phyloP scores from a whole-genome alignment of 2,797 vertebrate genomes.

The Naso thynnoides region DNA sequence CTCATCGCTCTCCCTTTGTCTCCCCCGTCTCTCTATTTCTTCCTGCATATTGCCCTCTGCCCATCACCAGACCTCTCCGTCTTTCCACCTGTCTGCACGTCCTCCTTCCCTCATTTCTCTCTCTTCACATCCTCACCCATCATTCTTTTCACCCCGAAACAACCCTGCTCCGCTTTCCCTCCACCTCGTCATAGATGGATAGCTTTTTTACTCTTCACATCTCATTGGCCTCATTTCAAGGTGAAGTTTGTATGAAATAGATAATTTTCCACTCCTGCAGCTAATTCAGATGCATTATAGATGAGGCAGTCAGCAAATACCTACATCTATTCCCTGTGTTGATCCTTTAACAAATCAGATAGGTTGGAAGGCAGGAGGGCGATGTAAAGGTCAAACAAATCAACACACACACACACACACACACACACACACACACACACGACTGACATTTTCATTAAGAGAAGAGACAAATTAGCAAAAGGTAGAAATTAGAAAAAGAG shows the following conservation, averaged over 20 bases:
- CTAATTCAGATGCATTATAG: conserved; percentile 49
- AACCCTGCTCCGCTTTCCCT: conserved; percentile 46
- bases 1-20: conserved; percentile 53
- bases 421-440: conserved; percentile 7
- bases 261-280: conserved; percentile 46
- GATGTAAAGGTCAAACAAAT: conserved; percentile 61
- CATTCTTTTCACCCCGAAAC: conserved; percentile 64
- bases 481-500: conserved; percentile 14
- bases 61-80: conserved; percentile 66
- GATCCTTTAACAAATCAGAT: conserved; percentile 39
- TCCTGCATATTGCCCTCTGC: conserved; percentile 55
- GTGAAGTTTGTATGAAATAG: conserved; percentile 52
- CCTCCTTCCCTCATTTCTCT: conserved; percentile 66
- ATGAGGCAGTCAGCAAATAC: conserved; percentile 35
- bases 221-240: conserved; percentile 55
- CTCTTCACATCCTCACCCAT: conserved; percentile 66
- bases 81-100: conserved; percentile 64
- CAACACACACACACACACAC: background rate
- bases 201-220: conserved; percentile 20
- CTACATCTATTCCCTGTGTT: conserved; percentile 24
- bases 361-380: conserved; percentile 17
- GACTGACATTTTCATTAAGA: conserved; percentile 42
- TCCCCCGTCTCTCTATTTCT: conserved; percentile 46
- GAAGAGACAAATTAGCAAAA: conserved; percentile 30
- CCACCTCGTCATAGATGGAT: conserved; percentile 54